Base-by-base conservation (phyloP, 2,113 vertebrate genomes). In the Lophochroa leadbeateri region DNA sequence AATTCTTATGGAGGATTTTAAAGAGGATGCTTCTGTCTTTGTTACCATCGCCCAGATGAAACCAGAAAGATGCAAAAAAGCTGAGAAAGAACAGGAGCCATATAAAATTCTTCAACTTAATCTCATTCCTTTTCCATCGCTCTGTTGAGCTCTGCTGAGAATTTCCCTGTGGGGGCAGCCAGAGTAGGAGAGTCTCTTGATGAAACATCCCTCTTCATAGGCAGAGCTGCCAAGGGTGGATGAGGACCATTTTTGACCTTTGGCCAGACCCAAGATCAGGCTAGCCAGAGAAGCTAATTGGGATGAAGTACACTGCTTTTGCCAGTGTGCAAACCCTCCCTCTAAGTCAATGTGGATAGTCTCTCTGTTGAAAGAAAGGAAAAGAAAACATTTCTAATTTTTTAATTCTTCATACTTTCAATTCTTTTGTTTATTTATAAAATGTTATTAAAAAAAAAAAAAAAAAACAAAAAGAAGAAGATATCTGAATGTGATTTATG, bases 1-100 rank as follows among this genome's bases (percentile, higher is more conserved):
- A 91, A 84, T 68, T 86, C 57, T 82, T 95, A 82, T 43, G 60
- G n/a, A 90, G 52, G 27, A 63, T 92, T 86, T 93, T 82, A 63
- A 80, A 80, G 49, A 64, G 13, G 43, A 55, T 87, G 44, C 28
- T 91, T 82, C 69, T 21, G 13, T 49, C 71, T 86, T 91, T 82
- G 71, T 86, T 75, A 47, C 20, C 5, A 4, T 50, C 3, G 0
- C 10, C 50, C 60, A 93, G 71, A 92, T 88, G 80, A 96, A 95
- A 94, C 29, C 60, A 88, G 60, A 81, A 96, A 93, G 69, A 29
- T 94, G 50, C 6, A 74, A 64, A 92, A 90, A 74, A 74, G 27
- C 79, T 90, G 64, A 81, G 72, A 72, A 86, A 63, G 71, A 96
- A 88, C 17, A 53, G 50, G 4, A 92, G 9, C 24, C 17, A 10